These are phyloP conservation scores for Dendrolimus pini DNA, from an alignment of 2,888 invertebrate genomes.

Conservation along the genomic window DNA sequence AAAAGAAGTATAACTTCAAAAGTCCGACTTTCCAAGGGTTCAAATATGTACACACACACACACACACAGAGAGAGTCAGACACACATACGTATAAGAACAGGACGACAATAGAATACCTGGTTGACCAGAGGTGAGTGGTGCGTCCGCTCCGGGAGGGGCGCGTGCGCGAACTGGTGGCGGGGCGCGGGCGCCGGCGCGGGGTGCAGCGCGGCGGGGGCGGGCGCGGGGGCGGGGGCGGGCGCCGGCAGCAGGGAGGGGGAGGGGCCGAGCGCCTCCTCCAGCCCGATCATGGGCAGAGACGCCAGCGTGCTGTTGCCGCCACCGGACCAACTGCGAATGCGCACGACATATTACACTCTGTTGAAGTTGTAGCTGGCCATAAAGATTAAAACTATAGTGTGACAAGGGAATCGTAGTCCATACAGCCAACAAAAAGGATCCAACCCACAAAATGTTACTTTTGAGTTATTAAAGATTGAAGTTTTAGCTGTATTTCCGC, in stretches of 20 bases:
- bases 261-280: constrained; percentile 69
- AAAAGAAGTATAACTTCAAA: too few species aligned
- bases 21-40: too few species aligned
- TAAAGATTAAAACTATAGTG: too few species aligned
- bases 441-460: too few species aligned
- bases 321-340: constrained; percentile 76
- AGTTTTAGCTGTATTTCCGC: too few species aligned
- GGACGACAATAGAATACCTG: not conserved
- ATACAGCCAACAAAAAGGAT: too few species aligned
- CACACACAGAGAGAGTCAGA: too few species aligned
- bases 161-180: not conserved
- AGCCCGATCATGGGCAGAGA: constrained; percentile 86
- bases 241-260: constrained; percentile 19
- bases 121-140: not conserved
- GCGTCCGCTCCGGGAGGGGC: not conserved
- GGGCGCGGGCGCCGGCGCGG: constrained; percentile 7
- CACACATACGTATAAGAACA: too few species aligned
- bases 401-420: too few species aligned
- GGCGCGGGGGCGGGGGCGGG: constrained; percentile 15
- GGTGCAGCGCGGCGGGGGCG: constrained; percentile 12
- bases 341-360: not conserved
- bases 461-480: too few species aligned
- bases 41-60: too few species aligned
- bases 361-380: too few species aligned
- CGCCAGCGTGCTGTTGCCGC: constrained; percentile 82